Percentiles rank a stretch among this genome's conserved stretches.
Evolutionary conservation across 2,113 vertebrate species (phyloP).

Genomic region (Onychostoma macrolepis): DNA sequence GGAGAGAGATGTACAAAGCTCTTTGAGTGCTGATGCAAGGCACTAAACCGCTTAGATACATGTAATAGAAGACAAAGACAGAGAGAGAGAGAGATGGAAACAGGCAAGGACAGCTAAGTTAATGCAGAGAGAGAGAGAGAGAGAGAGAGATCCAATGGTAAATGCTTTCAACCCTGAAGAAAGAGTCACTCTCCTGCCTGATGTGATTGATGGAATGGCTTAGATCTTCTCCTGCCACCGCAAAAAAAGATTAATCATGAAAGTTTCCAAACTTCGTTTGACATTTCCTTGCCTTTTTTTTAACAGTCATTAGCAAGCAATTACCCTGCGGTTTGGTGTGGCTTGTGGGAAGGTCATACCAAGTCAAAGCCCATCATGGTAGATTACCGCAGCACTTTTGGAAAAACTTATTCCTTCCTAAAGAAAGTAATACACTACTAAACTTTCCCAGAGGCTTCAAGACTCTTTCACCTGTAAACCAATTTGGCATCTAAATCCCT

Average conservation of each 20-base stretch:
- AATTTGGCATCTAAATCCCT: not conserved
- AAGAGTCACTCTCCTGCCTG: constrained; percentile 8
- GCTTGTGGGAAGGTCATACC: constrained; percentile 69
- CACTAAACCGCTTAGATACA: constrained; percentile 33
- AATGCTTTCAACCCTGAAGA: constrained; percentile 34
- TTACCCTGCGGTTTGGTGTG: constrained; percentile 51
- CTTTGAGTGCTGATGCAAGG: constrained; percentile 26
- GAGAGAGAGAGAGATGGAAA: not conserved
- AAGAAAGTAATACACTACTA: constrained; percentile 25
- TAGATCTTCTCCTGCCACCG: constrained; percentile 14
- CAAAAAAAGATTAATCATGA: constrained; percentile 36
- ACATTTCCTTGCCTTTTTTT: constrained; percentile 64
- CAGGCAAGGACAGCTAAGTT: constrained; percentile 1
- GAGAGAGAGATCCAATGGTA: constrained; percentile 27
- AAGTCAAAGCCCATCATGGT: constrained; percentile 65
- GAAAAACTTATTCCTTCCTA: constrained; percentile 66
- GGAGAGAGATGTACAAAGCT: constrained; percentile 17
- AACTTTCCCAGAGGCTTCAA: not conserved
- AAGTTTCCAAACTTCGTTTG: constrained; percentile 65
- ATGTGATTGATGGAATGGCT: constrained; percentile 39
- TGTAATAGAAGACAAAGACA: constrained; percentile 5
- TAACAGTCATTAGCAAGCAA: constrained; percentile 71
- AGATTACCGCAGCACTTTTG: constrained; percentile 65
- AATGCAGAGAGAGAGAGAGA: constrained; percentile 13
- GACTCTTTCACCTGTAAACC: constrained; percentile 34